Evolutionary conservation across 2,797 vertebrate genomes (phyloP), one percentile per base, ranked within the genome.

Genomic region (Uromys caudimaculatus): DNA sequence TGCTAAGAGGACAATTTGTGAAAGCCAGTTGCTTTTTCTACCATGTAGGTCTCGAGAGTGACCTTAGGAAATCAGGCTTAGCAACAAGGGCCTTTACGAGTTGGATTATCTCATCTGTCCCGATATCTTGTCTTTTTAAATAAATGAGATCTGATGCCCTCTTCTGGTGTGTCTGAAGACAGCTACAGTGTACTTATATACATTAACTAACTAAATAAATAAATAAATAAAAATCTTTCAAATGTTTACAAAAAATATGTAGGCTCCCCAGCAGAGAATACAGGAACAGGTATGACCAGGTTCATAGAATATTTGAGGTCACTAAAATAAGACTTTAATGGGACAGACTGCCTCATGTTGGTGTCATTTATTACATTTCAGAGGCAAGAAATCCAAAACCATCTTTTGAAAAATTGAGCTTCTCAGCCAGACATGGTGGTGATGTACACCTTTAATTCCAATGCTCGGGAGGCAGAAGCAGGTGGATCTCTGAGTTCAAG

Each of bases 271-370:
- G 64, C 41, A 86, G 89, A 69, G 81, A 89, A 27, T 64, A 83
- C 92, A 44, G 75, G 75, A 24, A 79, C 38, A 75, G 78, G 16
- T 69, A 24, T 96, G 73, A 73, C 24, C 62, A 87, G 24, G 35
- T 54, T 95, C 84, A 52, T 50, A 58, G 84, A 90, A 71, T 38
- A 13, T 89, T 76, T 93, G 47, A 3, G 56, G 50, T 93, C 58
- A 87, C 52, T 90, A 47, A 90, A 50, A 35, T 75, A 87, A 97
- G 38, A 79, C 38, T 95, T 75, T 52, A 95, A 73, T 92, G 73
- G 54, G 27, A 76, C 67, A 92, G 50, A 54, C 17, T 92, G 38
- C 79, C 14, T 24, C 82, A 82, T 6, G 81, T 19, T 93, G 10
- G 4, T 92, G 19, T 79, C 6, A 62, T 64, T 91, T 58, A 6